Conservation (phyloP, 2,797 vertebrate species). For the Poeciliopsis infans region DNA sequence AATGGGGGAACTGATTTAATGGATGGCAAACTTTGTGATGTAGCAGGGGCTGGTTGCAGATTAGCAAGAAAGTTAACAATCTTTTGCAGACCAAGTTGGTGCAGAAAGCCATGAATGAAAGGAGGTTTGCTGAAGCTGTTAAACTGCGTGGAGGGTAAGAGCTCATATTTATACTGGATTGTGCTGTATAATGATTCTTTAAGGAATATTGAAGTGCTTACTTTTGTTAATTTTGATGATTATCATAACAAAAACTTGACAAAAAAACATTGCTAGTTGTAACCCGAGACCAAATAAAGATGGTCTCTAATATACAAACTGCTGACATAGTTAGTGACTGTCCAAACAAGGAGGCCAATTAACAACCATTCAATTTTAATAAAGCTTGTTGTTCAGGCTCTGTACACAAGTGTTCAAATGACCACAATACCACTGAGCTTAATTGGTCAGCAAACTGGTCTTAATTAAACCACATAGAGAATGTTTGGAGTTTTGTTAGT, state of each 20-base stretch:
- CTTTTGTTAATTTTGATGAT: background rate
- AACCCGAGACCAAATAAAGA: background rate
- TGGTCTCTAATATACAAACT: background rate
- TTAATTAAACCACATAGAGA: background rate
- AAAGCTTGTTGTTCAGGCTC: background rate
- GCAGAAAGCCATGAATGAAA: slow-evolving; percentile 94
- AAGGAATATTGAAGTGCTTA: background rate
- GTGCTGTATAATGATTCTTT: background rate
- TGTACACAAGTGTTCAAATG: background rate
- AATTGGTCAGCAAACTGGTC: background rate
- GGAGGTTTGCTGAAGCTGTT: slow-evolving; percentile 91
- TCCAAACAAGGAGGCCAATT: background rate
- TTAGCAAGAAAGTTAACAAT: background rate
- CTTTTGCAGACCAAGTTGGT: slow-evolving; percentile 90
- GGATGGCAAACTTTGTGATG: background rate
- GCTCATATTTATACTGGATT: background rate
- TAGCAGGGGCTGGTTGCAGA: background rate
- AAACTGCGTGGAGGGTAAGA: slow-evolving; percentile 92
- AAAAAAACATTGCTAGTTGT: background rate
- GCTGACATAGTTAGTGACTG: background rate
- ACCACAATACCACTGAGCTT: background rate
- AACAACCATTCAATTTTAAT: background rate
- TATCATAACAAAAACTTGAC: background rate
- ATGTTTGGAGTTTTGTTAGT: no score
- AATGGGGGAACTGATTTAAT: slow-evolving; percentile 16